Base-by-base conservation (phyloP, 2,113 vertebrate genomes). In the Cavia aperea region DNA sequence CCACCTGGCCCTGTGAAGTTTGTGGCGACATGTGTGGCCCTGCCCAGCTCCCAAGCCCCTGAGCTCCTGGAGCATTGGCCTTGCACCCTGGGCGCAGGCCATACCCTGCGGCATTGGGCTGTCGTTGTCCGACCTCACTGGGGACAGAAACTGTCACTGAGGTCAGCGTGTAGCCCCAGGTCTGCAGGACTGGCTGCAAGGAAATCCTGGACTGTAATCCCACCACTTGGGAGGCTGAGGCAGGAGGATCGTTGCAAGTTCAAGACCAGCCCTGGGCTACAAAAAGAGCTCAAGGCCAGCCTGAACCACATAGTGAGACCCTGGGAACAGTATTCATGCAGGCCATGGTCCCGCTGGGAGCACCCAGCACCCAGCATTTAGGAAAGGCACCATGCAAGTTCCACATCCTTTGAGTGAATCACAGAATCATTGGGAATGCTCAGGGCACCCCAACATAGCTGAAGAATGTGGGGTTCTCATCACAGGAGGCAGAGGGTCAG, bases 341-440 rank as follows among this genome's bases (percentile, higher is more conserved):
- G 19, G 26, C 1, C 4, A 77, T 29, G 8, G 1, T 3, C 9
- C 2, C 4, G 62, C 79, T 16, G 15, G 33, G 56, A 39, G 18
- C 36, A 5, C 2, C 18, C 68, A 1, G 4, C 7, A 14, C 66
- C 5, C 2, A 7, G 12, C 66, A 1, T 4, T 1, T 13, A 58
- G 33, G 16, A 3, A 11, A 12, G 1, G 15, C 84, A 4, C 46
- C 15, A 16, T 58, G 39, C n/a, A 15, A 31, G 23, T 19, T 31
- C 68, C 5, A 24, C 23, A 36, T 46, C 62, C 85, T 72, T 21
- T 4, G 4, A 54, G 72, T 7, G 39, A 66, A 31, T 6, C 24
- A 33, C 6, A 14, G 12, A 49, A 19, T 90, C 51, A 54, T 56
- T 0, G 7, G 29, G 2, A 6, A 81, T 4, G 15, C 26, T 4